These are phyloP conservation scores for Thunnus thynnus DNA, from an alignment of 2,113 vertebrate species.

Conservation along the genomic window DNA sequence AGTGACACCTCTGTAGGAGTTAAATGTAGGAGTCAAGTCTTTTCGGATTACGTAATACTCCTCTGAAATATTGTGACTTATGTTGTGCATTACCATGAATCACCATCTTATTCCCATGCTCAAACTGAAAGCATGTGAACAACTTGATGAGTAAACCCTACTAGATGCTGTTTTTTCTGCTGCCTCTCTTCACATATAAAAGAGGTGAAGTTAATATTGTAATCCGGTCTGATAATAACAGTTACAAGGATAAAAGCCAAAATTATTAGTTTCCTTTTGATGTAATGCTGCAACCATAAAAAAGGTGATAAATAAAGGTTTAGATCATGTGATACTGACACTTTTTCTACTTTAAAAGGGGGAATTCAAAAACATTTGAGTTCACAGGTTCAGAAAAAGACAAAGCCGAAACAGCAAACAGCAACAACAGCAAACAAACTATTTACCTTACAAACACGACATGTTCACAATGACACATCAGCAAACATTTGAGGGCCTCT, in stretches of 20 bases:
- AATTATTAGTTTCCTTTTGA: neutral
- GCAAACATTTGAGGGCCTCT: neutral
- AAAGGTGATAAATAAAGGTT: neutral
- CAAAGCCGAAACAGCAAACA: neutral
- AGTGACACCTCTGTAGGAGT: slow-evolving; percentile 44
- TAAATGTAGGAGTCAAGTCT: slow-evolving; percentile 49
- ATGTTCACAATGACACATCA: slow-evolving; percentile 10
- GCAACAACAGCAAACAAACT: neutral
- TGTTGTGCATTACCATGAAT: slow-evolving; percentile 33
- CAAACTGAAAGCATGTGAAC: slow-evolving; percentile 15
- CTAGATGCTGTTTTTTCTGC: neutral
- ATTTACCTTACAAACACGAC: neutral
- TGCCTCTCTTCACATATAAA: neutral
- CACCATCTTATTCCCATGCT: slow-evolving; percentile 11
- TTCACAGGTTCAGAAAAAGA: neutral
- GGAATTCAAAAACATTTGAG: neutral
- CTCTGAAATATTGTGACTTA: slow-evolving; percentile 33
- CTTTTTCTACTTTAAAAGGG: neutral
- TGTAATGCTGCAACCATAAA: neutral
- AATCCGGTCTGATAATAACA: neutral
- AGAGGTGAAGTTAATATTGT: too few species aligned
- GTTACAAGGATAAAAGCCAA: neutral
- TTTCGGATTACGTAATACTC: slow-evolving; percentile 41
- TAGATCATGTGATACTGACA: neutral
- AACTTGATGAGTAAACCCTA: slow-evolving; percentile 15